Evolutionary conservation across 2,113 vertebrate genomes (phyloP).

Genomic region (Tupaia tana): DNA sequence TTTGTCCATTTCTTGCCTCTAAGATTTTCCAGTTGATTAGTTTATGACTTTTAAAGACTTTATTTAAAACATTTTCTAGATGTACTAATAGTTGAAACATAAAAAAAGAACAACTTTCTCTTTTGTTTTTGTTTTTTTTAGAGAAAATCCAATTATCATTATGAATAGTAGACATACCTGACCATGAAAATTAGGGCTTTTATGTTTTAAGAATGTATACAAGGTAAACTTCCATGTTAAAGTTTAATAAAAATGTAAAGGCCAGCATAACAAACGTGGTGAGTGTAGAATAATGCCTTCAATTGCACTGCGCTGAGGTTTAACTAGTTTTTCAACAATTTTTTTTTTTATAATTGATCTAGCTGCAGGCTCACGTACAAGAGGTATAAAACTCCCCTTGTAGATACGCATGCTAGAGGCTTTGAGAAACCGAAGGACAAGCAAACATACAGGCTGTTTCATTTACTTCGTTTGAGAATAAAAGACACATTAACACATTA

Average conservation of each 20-base stretch:
- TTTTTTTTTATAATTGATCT: not conserved
- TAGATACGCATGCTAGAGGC: not conserved
- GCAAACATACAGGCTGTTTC: not conserved
- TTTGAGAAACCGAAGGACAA: not conserved
- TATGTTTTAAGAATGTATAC: constrained; percentile 33
- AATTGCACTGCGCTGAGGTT: not conserved
- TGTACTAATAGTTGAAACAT: constrained; percentile 20
- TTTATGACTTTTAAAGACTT: constrained; percentile 7
- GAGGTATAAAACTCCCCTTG: not conserved
- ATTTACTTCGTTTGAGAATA: not conserved
- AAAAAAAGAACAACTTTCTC: constrained; percentile 1
- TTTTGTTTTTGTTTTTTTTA: constrained; percentile 58
- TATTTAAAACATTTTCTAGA: not conserved
- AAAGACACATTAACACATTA: not conserved
- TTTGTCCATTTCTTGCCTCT: not conserved
- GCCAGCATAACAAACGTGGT: not conserved
- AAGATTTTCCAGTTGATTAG: not conserved
- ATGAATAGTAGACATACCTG: constrained; percentile 29
- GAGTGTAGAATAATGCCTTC: not conserved
- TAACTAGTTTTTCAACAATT: not conserved
- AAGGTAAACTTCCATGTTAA: not conserved
- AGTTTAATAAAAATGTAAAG: not conserved
- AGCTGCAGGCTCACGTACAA: not conserved
- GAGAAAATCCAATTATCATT: constrained; percentile 51
- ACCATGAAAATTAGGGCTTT: constrained; percentile 38